Evolutionary conservation across 2,888 invertebrate species (phyloP).

Genomic region (Actias luna): DNA sequence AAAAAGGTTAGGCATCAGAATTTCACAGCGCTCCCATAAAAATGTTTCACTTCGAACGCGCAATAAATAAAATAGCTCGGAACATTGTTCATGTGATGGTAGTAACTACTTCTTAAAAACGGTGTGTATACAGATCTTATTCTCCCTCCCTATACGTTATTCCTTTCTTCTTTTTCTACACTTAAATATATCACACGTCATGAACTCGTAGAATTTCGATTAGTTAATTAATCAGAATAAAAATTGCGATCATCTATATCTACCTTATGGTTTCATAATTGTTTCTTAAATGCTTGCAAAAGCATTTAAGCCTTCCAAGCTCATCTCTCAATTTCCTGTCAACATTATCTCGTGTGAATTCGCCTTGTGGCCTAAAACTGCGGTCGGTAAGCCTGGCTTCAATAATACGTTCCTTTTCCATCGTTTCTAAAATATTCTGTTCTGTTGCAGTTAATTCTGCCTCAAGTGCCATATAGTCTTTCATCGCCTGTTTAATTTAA

Average conservation of each 20-base stretch:
- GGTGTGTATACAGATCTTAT: too few species aligned
- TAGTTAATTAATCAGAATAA: neutral
- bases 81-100: too few species aligned
- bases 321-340: conserved; percentile 84
- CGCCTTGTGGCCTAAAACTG: conserved; percentile 83
- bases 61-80: too few species aligned
- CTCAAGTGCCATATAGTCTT: conserved; percentile 86
- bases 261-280: conserved; percentile 84
- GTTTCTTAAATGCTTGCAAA: conserved; percentile 77
- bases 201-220: too few species aligned
- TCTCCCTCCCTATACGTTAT: too few species aligned
- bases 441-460: conserved; percentile 86
- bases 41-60: too few species aligned
- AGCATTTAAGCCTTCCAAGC: conserved; percentile 81
- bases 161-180: too few species aligned
- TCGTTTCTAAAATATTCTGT: conserved; percentile 84
- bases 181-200: too few species aligned
- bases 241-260: conserved; percentile 29
- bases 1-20: too few species aligned
- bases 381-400: conserved; percentile 88
- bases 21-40: too few species aligned
- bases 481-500: conserved; percentile 69
- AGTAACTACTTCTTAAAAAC: too few species aligned
- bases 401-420: conserved; percentile 85
- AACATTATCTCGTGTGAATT: conserved; percentile 84